These are phyloP conservation scores for Alloscopus bannaensis DNA, from an alignment of 2,888 invertebrate genomes.

Conservation along the genomic window DNA sequence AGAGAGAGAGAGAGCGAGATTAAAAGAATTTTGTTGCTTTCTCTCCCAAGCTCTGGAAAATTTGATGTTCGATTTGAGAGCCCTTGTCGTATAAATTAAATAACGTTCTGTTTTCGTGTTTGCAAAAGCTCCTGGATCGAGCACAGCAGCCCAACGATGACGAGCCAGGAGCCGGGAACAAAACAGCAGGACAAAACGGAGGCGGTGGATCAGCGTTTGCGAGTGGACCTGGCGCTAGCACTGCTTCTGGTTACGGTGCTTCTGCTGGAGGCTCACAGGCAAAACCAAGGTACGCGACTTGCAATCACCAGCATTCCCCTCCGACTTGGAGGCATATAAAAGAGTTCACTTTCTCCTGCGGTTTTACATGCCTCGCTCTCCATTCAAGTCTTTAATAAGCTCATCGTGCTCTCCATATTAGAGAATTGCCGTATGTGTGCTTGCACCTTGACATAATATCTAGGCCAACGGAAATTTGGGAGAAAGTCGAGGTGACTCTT, in stretches of 20 bases:
- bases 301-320: not conserved
- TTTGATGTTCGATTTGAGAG: not conserved
- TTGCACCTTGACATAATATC: too few relatives aligned
- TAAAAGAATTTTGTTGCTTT: too few relatives aligned
- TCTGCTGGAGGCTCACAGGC: conserved; percentile 49
- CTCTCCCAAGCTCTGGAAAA: too few relatives aligned
- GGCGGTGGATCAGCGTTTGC: conserved; percentile 26
- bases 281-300: conserved; percentile 47
- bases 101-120: conserved; percentile 15
- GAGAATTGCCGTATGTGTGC: too few relatives aligned
- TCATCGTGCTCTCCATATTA: too few relatives aligned
- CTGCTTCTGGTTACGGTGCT: conserved; percentile 20
- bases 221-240: conserved; percentile 3
- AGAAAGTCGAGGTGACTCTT: too few relatives aligned
- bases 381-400: not conserved
- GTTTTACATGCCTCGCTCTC: not conserved
- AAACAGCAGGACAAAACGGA: conserved; percentile 55
- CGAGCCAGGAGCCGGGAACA: conserved; percentile 36
- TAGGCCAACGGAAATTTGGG: too few relatives aligned
- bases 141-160: conserved; percentile 41
- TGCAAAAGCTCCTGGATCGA: conserved; percentile 39
- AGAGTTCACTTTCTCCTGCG: not conserved
- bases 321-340: conserved; percentile 6
- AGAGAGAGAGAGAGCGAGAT: too few relatives aligned
- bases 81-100: conserved; percentile 13